A percentile compares a stretch with the other conserved stretches of the same genome.
Conservation (phyloP, 2,888 invertebrate species). For the Luperina nickerlii region DNA sequence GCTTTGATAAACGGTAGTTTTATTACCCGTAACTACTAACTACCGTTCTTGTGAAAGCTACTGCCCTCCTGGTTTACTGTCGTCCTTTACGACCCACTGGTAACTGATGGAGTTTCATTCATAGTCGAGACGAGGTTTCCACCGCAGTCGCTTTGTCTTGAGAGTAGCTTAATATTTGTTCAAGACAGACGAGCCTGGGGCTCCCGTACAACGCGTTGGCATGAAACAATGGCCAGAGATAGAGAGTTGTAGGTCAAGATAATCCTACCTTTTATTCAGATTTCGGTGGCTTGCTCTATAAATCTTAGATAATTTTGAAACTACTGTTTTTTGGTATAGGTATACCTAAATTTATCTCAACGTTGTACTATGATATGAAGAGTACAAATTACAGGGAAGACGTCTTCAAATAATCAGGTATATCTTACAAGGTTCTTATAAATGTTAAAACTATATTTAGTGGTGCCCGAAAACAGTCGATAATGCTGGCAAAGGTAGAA, state of each 20-base stretch:
- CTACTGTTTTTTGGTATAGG: background rate
- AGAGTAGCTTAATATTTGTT: constrained; percentile 40
- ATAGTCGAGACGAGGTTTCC: constrained; percentile 27
- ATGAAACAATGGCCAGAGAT: constrained; percentile 9
- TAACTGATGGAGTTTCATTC: constrained; percentile 41
- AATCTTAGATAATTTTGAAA: background rate
- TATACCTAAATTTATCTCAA: background rate
- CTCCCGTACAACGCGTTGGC: constrained; percentile 1
- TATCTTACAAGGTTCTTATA: background rate
- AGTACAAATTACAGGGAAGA: background rate
- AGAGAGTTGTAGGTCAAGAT: constrained; percentile 10
- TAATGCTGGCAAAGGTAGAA: background rate
- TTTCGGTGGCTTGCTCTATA: background rate
- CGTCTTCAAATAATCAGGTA: background rate
- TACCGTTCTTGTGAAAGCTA: constrained; percentile 7
- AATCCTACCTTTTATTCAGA: constrained; percentile 5
- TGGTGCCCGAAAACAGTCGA: background rate
- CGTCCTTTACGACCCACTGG: constrained; percentile 28
- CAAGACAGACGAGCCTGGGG: constrained; percentile 6
- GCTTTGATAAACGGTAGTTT: background rate
- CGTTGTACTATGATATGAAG: background rate
- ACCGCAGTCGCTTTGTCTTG: constrained; percentile 43
- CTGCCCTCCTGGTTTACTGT: constrained; percentile 11
- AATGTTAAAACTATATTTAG: background rate
- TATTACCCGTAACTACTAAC: constrained; percentile 8